phyloP scores from a whole-genome alignment of 2,888 invertebrate genomes.

The Sesia bembeciformis region DNA sequence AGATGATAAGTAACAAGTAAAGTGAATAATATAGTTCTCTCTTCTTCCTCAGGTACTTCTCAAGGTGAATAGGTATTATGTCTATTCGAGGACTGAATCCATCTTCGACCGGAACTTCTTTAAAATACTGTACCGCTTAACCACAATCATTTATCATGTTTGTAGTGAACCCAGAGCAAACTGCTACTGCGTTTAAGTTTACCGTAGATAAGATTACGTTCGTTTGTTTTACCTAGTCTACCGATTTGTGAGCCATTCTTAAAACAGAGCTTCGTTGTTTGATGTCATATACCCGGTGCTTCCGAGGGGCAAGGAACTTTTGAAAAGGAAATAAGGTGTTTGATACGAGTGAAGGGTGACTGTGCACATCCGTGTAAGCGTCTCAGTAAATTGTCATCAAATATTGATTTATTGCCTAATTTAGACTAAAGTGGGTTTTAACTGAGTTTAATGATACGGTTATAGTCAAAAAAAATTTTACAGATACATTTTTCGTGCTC shows the following conservation, averaged over 20 bases:
- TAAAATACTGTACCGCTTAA: constrained; percentile 64
- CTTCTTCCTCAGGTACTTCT: constrained; percentile 73
- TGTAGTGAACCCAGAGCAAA: constrained; percentile 68
- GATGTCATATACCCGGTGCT: constrained; percentile 38
- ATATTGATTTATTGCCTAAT: not conserved
- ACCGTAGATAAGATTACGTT: constrained; percentile 64
- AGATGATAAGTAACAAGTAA: constrained; percentile 6
- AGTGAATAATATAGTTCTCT: constrained; percentile 60
- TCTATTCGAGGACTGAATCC: constrained; percentile 62
- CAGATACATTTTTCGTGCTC: too few species aligned
- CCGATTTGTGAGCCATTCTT: constrained; percentile 62
- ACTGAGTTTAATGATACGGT: too few species aligned
- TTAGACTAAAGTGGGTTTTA: not conserved
- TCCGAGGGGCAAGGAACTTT: constrained; percentile 29
- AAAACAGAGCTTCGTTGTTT: constrained; percentile 65
- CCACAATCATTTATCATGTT: constrained; percentile 72
- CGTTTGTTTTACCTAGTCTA: constrained; percentile 68
- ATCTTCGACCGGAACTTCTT: constrained; percentile 65
- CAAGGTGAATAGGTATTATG: constrained; percentile 72
- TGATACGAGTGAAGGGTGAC: constrained; percentile 9
- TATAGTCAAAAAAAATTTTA: too few species aligned
- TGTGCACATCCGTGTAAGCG: not conserved
- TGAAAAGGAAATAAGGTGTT: constrained; percentile 36
- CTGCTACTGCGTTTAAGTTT: constrained; percentile 72
- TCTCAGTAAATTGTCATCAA: not conserved